Conservation (phyloP, 2,797 vertebrate species). For the Halcyon smyrnensis region DNA sequence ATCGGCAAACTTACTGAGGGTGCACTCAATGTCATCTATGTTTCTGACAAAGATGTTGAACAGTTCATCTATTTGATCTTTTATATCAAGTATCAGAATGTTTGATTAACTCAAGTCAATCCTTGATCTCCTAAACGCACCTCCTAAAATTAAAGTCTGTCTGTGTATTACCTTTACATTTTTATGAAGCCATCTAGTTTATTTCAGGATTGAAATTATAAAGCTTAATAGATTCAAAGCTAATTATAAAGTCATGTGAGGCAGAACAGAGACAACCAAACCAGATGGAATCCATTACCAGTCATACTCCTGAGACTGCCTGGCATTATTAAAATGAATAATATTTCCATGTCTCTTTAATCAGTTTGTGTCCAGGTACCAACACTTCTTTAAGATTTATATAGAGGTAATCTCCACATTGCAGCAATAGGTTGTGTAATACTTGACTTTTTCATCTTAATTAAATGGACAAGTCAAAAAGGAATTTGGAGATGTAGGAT, state of each 20-base stretch:
- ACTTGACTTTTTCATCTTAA: background rate
- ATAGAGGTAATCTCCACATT: background rate
- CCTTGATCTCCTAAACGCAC: background rate
- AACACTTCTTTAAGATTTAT: background rate
- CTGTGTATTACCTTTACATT: background rate
- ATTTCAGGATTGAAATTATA: slow-evolving; percentile 6
- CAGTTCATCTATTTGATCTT: background rate
- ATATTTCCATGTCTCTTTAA: slow-evolving; percentile 25
- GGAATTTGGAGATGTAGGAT: background rate
- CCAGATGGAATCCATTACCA: slow-evolving; percentile 46
- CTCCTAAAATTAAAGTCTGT: background rate
- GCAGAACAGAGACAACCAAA: slow-evolving; percentile 46
- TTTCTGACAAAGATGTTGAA: too few species aligned
- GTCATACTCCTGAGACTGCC: background rate
- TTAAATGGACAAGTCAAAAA: background rate
- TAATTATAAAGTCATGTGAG: slow-evolving; percentile 49
- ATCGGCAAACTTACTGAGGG: too few species aligned
- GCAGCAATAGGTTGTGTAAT: background rate
- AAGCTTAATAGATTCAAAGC: background rate
- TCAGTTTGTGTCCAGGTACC: background rate
- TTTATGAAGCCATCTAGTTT: background rate
- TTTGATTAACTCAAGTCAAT: background rate
- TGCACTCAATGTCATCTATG: too few species aligned
- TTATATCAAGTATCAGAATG: background rate
- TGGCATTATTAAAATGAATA: slow-evolving; percentile 47